Evolutionary conservation across 1,140 invertebrate genomes (phyloP), one percentile per base, ranked within the genome.

Genomic region (Antheraea pernyi): DNA sequence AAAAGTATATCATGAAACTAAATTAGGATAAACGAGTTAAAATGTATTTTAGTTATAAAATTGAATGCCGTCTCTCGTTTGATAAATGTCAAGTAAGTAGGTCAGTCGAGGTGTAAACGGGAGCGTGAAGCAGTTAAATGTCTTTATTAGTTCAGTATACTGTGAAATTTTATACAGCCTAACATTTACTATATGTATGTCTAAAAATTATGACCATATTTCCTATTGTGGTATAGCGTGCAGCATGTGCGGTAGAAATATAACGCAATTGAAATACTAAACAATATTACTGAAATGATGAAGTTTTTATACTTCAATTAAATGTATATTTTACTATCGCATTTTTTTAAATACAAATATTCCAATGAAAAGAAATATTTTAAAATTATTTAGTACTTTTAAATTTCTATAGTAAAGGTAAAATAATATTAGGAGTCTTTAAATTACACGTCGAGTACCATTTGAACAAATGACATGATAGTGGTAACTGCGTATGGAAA

Each of bases 41-140:
- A 74, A 62, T 74, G 69, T 72, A 75, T 75, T 71, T 74, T 69
- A 74, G 72, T 69, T 71, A 61, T 62, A 75, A 67, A 67, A 62
- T 66, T 72, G 74, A 76, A 76, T 76, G 72, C 13, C 46, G 46
- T 68, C 71, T 65, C 48, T 67, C 67, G 53, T 11, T 73, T 73
- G 72, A 77, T 79, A 81, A 81, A 81, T 81, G 76, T 71, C 75
- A 77, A 71, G 58, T 66, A 81, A 81, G 73, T 81, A 73, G 79
- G 77, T 81, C 79, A 81, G 68, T 58, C 69, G 74, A 80, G 74
- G 76, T 80, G 78, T 72, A 76, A 76, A 74, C 69, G 68, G 68
- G 70, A 74, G 67, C 65, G 60, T 59, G 70, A 62, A 71, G 73
- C 72, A 64, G 76, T 80, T 74, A 76, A 78, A 78, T 59, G 18